These are phyloP conservation scores for Cydia pomonella DNA, from an alignment of 1,140 invertebrate species.

Conservation along the genomic window DNA sequence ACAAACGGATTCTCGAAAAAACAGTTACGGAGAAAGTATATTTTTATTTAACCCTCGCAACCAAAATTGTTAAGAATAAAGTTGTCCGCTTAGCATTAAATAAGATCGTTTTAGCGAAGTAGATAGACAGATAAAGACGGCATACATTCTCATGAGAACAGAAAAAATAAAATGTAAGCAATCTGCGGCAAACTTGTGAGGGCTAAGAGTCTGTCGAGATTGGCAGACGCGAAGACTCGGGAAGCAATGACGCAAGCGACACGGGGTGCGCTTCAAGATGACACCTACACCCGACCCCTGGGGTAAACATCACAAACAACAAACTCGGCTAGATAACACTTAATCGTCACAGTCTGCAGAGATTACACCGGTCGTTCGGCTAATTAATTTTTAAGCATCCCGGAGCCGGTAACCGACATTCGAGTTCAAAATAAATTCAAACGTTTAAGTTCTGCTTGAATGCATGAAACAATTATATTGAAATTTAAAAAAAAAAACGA, in stretches of 20 bases:
- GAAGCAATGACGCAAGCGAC: slow-evolving; percentile 50
- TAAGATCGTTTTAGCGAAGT: slow-evolving; percentile 66
- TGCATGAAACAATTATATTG: neutral
- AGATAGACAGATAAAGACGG: slow-evolving; percentile 70
- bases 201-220: slow-evolving; percentile 60
- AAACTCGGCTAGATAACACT: slow-evolving; percentile 48
- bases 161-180: slow-evolving; percentile 61
- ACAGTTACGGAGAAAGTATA: slow-evolving; percentile 51
- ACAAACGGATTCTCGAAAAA: slow-evolving; percentile 15
- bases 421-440: slow-evolving; percentile 67
- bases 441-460: slow-evolving; percentile 62
- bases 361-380: slow-evolving; percentile 79
- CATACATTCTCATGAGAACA: slow-evolving; percentile 72
- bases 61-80: slow-evolving; percentile 63
- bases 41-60: slow-evolving; percentile 55
- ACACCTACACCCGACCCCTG: slow-evolving; percentile 47
- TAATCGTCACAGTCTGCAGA: slow-evolving; percentile 69
- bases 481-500: neutral
- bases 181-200: slow-evolving; percentile 57
- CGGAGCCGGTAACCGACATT: slow-evolving; percentile 53
- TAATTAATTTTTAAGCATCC: slow-evolving; percentile 81
- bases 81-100: slow-evolving; percentile 70
- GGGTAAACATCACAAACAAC: slow-evolving; percentile 56
- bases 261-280: slow-evolving; percentile 43
- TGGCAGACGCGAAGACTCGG: slow-evolving; percentile 41